Conservation (phyloP, 1,140 invertebrate species). For the Solenopsis invicta region DNA sequence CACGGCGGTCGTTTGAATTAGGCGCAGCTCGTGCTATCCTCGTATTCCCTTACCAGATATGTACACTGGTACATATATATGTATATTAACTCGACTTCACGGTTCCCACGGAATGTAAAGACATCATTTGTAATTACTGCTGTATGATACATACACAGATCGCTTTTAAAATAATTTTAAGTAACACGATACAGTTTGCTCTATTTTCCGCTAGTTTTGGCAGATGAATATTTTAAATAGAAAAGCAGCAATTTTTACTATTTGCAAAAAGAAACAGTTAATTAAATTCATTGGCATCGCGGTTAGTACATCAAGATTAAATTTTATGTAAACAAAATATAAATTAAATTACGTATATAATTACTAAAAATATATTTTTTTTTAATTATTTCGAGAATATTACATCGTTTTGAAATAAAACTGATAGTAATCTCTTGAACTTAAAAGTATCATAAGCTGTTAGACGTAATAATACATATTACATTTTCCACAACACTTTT, state of each 20-base stretch:
- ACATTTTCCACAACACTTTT: slow-evolving; percentile 43
- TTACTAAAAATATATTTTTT: not conserved
- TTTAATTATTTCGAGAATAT: not conserved
- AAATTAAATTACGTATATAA: not conserved
- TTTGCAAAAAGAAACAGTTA: not conserved
- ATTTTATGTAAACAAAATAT: slow-evolving; percentile 10
- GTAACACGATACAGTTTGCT: not conserved
- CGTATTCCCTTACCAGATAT: slow-evolving; percentile 15
- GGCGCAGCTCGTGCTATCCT: not conserved
- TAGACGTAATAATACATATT: slow-evolving; percentile 57
- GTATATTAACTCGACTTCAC: slow-evolving; percentile 6
- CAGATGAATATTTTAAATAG: not conserved
- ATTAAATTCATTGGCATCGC: not conserved
- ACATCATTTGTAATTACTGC: not conserved
- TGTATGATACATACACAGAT: slow-evolving; percentile 5
- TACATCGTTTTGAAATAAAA: not conserved
- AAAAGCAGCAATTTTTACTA: not conserved
- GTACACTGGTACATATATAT: not conserved
- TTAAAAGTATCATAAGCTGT: slow-evolving; percentile 5
- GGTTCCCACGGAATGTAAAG: not conserved
- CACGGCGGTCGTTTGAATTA: slow-evolving; percentile 59
- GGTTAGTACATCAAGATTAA: not conserved
- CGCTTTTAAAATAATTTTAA: not conserved
- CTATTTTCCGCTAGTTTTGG: not conserved
- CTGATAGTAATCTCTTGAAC: not conserved